Evolutionary conservation across 2,888 invertebrate genomes (phyloP), one percentile per base, ranked within the genome.

Genomic region (Falcaria lacertinaria): DNA sequence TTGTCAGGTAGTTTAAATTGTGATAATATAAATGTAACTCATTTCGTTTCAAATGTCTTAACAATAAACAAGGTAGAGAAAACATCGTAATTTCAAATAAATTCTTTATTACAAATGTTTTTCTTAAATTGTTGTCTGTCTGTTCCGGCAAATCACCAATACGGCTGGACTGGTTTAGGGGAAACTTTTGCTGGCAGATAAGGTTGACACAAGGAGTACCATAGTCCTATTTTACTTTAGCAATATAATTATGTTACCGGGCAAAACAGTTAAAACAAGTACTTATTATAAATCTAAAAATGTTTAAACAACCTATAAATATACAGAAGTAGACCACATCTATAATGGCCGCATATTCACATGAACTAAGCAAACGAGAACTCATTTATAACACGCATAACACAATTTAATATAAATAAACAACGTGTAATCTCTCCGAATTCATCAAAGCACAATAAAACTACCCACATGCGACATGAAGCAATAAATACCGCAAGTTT

Each of bases 401-500:
- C 14, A 25, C 37, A 37, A 28, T 28, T 22, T n/a, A 22, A 37
- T 22, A 37, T 14, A 37, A 37, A 36, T 22, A 36, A 19, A 22
- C 8, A 22, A 37, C 19, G 37, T 22, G 22, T 37, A 22, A 28
- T 28, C 28, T 28, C 37, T 37, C 25, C 19, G 22, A 38, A 32
- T 22, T 11, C 34, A 41, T 41, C 43, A 15, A 36, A 40, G 33
- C 19, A 35, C 46, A 43, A 39, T 44, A 45, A 48, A 47, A 45
- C 48, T 43, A 46, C 48, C 51, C 45, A 50, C 48, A 37, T 45
- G 39, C 46, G 42, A 47, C 53, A 45, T 42, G 25, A 42, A 49
- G 43, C 46, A 45, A 57, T 57, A 60, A 62, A 60, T 47, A 52
- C 45, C 11, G 19, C 35, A 38, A 47, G 47, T 64, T 66, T 64